phyloP scores from a whole-genome alignment of 2,113 vertebrate genomes.

The Carollia perspicillata region DNA sequence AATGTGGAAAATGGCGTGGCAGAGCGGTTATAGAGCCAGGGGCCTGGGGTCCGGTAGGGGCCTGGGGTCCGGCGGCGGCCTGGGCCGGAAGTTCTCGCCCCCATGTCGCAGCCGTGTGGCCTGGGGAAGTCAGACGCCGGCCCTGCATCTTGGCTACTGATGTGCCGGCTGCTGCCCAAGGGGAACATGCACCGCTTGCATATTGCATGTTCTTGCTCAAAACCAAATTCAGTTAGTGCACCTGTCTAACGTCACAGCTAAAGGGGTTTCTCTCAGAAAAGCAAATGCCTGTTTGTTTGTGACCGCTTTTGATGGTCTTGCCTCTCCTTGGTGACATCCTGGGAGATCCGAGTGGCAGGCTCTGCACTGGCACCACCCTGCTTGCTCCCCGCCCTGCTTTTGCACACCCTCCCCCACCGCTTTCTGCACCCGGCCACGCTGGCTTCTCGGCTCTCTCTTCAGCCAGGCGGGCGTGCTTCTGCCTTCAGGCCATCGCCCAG shows the following conservation, averaged over 20 bases:
- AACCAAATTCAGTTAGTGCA: background rate
- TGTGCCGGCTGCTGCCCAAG: background rate
- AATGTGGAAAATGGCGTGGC: background rate
- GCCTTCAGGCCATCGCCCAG: background rate
- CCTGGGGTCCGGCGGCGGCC: background rate
- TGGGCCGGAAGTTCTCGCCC: background rate
- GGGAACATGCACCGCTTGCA: background rate
- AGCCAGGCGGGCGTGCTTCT: background rate
- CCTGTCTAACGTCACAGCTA: background rate
- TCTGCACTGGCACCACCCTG: too few species aligned
- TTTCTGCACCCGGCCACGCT: background rate
- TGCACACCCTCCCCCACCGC: background rate
- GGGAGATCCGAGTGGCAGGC: background rate
- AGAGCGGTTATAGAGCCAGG: background rate
- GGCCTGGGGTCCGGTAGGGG: background rate
- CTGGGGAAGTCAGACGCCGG: background rate
- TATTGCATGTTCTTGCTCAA: background rate
- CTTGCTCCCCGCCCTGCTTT: background rate
- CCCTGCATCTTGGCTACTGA: background rate
- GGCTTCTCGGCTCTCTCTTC: background rate
- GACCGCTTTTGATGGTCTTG: background rate
- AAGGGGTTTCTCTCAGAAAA: constrained; percentile 8
- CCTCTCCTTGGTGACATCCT: background rate
- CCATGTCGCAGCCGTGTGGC: background rate
- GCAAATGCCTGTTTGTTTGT: background rate